phyloP scores from a whole-genome alignment of 2,113 vertebrate species.

The Sigmodon hispidus region DNA sequence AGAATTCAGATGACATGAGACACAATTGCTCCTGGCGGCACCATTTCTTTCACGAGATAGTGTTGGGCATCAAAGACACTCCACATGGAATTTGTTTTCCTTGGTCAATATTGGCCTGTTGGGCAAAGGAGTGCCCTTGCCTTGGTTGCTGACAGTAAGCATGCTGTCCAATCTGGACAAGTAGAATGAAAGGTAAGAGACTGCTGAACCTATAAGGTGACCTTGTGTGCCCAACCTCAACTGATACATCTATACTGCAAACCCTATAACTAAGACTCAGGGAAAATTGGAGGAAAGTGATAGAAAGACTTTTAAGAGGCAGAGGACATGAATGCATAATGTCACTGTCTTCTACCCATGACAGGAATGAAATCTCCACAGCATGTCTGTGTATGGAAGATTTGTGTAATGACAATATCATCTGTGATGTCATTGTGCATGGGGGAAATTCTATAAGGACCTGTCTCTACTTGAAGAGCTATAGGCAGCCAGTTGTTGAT shows the following conservation, averaged over 20 bases:
- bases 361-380: neutral
- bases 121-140: too few species aligned
- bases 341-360: neutral
- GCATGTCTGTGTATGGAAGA: neutral
- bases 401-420: neutral
- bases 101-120: too few species aligned
- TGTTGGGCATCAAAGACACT: too few species aligned
- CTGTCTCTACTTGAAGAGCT: neutral
- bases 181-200: too few species aligned
- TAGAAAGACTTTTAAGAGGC: neutral
- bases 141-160: too few species aligned
- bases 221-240: neutral
- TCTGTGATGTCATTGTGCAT: neutral
- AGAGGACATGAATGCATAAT: neutral
- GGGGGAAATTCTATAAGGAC: neutral
- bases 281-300: neutral
- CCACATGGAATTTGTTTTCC: too few species aligned
- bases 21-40: too few species aligned
- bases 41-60: too few species aligned
- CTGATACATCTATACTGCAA: neutral
- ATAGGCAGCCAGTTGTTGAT: neutral
- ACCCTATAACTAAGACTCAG: neutral
- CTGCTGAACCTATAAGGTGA: too few species aligned
- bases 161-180: too few species aligned
- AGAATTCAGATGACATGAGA: too few species aligned